These are phyloP conservation scores for Lysiphlebus fabarum DNA, from an alignment of 1,140 invertebrate genomes.

Conservation along the genomic window DNA sequence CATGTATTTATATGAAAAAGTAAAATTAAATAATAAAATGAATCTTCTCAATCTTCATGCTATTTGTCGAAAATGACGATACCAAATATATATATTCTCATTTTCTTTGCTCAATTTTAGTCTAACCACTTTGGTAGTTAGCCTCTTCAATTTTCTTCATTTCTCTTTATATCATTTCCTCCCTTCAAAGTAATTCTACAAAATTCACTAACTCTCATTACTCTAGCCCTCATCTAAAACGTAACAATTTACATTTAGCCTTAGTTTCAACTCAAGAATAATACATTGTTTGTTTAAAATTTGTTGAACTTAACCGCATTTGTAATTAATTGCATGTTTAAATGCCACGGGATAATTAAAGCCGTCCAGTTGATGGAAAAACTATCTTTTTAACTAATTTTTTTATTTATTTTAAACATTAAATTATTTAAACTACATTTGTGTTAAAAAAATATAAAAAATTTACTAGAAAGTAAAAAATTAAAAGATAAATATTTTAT, in stretches of 20 bases:
- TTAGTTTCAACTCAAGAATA: slow-evolving; percentile 30
- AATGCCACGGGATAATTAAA: slow-evolving; percentile 46
- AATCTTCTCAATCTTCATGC: slow-evolving; percentile 23
- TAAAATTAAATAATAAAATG: neutral
- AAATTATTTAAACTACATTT: too few relatives aligned
- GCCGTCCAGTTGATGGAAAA: slow-evolving; percentile 28
- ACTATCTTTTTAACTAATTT: slow-evolving; percentile 1
- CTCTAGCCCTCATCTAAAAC: slow-evolving; percentile 20
- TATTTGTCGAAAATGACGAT: slow-evolving; percentile 44
- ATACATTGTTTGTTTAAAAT: slow-evolving; percentile 49
- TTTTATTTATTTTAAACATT: slow-evolving; percentile 4
- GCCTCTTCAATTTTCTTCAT: slow-evolving; percentile 4
- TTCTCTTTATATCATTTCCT: neutral
- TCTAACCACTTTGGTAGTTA: too few relatives aligned
- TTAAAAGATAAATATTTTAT: too few relatives aligned
- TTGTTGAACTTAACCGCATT: slow-evolving; percentile 48
- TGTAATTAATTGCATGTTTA: slow-evolving; percentile 48
- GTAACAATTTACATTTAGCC: slow-evolving; percentile 44
- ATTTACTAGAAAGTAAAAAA: too few relatives aligned
- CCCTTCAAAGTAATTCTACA: slow-evolving; percentile 1
- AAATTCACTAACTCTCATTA: slow-evolving; percentile 10
- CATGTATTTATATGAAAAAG: neutral
- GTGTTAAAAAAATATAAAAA: too few relatives aligned
- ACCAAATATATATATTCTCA: too few relatives aligned
- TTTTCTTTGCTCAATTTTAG: too few relatives aligned